Evolutionary conservation across 2,888 invertebrate species (phyloP).

Genomic region (Tillus elongatus): DNA sequence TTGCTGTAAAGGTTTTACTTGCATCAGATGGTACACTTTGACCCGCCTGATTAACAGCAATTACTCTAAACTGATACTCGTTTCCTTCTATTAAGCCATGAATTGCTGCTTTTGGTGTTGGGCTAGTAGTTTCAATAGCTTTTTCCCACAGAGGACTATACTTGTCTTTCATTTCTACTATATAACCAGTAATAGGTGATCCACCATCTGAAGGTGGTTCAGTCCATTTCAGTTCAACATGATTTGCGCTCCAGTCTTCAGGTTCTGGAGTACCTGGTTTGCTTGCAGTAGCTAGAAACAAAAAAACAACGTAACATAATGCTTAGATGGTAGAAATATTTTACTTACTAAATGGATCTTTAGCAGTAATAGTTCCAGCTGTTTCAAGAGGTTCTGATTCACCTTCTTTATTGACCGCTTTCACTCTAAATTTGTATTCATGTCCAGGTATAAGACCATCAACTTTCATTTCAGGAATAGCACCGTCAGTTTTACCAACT

Average conservation of each 20-base stretch:
- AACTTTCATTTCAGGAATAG: constrained; percentile 76
- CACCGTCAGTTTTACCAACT: constrained; percentile 69
- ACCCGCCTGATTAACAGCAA: constrained; percentile 93
- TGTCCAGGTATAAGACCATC: constrained; percentile 85
- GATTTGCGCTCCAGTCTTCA: constrained; percentile 85
- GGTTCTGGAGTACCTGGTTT: constrained; percentile 87
- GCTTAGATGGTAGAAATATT: constrained; percentile 5
- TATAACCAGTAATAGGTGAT: constrained; percentile 86
- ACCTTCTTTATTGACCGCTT: constrained; percentile 90
- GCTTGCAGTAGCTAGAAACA: constrained; percentile 64
- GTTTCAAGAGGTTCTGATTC: constrained; percentile 95
- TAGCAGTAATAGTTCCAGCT: constrained; percentile 80
- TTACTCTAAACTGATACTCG: constrained; percentile 93
- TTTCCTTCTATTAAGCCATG: constrained; percentile 89
- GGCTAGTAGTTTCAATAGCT: constrained; percentile 71
- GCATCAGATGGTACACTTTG: constrained; percentile 85
- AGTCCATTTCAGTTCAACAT: constrained; percentile 85
- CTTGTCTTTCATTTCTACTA: constrained; percentile 87
- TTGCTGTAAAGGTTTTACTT: constrained; percentile 76
- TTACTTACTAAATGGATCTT: constrained; percentile 86
- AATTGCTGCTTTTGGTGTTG: constrained; percentile 68
- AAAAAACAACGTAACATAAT: constrained; percentile 9
- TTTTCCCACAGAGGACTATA: constrained; percentile 91
- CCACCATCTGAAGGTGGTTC: constrained; percentile 88
- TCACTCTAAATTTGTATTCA: constrained; percentile 91